Conservation (phyloP, 2,888 invertebrate species). For the Hydriomena furcata region DNA sequence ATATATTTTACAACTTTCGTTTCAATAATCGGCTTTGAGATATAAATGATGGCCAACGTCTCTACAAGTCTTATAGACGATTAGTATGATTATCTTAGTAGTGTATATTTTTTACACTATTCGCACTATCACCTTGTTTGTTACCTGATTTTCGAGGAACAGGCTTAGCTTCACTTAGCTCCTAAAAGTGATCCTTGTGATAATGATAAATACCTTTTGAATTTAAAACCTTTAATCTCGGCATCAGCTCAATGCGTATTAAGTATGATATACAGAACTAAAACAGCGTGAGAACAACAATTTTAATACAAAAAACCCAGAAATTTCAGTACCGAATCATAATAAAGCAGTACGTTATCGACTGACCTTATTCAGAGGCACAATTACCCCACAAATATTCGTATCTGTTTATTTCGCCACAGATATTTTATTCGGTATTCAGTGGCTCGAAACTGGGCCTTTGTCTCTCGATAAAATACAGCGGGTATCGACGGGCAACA, state of each 20-base stretch:
- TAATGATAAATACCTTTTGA: too few relatives aligned
- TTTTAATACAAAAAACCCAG: not conserved
- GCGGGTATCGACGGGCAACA: constrained; percentile 29
- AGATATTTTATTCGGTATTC: constrained; percentile 44
- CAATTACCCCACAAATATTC: constrained; percentile 35
- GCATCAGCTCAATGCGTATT: not conserved
- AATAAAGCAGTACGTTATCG: constrained; percentile 31
- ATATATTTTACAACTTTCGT: constrained; percentile 6
- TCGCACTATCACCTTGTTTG: too few relatives aligned
- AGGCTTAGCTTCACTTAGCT: too few relatives aligned
- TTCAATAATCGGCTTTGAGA: constrained; percentile 5
- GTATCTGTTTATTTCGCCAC: constrained; percentile 34
- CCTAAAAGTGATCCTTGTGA: too few relatives aligned
- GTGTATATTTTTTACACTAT: too few relatives aligned
- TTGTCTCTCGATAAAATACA: constrained; percentile 49
- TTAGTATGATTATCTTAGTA: too few relatives aligned
- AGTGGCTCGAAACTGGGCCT: constrained; percentile 38
- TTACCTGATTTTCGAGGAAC: too few relatives aligned
- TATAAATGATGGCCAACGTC: too few relatives aligned
- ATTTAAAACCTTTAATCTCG: too few relatives aligned
- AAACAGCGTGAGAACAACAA: not conserved
- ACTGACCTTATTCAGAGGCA: constrained; percentile 33
- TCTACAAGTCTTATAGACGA: too few relatives aligned
- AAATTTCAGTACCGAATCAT: constrained; percentile 18
- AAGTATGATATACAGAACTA: too few relatives aligned